These are phyloP conservation scores for Strix uralensis DNA, from an alignment of 2,113 vertebrate genomes.

Conservation along the genomic window DNA sequence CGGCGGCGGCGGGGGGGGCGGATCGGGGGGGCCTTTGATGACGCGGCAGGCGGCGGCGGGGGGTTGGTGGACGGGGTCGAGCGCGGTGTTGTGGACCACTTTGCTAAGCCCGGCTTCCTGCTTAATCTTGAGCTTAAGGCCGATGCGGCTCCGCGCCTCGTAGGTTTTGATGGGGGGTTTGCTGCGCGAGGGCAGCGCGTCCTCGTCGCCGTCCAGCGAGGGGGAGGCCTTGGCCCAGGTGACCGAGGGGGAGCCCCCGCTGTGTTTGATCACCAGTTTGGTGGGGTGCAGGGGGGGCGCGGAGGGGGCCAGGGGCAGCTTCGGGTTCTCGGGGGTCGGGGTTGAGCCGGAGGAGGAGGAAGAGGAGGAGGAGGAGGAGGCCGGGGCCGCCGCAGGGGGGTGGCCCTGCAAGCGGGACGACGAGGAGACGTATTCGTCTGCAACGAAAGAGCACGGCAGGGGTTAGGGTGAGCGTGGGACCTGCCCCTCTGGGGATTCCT, in stretches of 20 bases:
- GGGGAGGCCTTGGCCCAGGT: conserved; percentile 87
- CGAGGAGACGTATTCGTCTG: conserved; percentile 89
- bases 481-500: no score
- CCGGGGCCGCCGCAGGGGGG: no score
- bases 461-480: background rate
- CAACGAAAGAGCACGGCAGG: background rate
- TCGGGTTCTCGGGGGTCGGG: background rate
- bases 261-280: conserved; percentile 91
- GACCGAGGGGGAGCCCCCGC: conserved; percentile 83
- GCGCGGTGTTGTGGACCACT: conserved; percentile 92
- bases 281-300: conserved; percentile 73
- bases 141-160: conserved; percentile 89
- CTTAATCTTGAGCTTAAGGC: conserved; percentile 94
- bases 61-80: conserved; percentile 86
- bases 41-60: background rate
- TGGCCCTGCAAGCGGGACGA: conserved; percentile 42
- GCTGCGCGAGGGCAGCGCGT: conserved; percentile 84
- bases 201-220: conserved; percentile 77
- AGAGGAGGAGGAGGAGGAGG: background rate
- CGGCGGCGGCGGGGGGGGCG: background rate
- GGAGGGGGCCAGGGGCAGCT: background rate
- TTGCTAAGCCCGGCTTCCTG: conserved; percentile 92
- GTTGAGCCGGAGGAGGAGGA: background rate
- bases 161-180: conserved; percentile 93
- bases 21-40: conserved; percentile 10